Evolutionary conservation across 2,797 vertebrate genomes (phyloP), one percentile per base, ranked within the genome.

Genomic region (Dromococcyx pavoninus): DNA sequence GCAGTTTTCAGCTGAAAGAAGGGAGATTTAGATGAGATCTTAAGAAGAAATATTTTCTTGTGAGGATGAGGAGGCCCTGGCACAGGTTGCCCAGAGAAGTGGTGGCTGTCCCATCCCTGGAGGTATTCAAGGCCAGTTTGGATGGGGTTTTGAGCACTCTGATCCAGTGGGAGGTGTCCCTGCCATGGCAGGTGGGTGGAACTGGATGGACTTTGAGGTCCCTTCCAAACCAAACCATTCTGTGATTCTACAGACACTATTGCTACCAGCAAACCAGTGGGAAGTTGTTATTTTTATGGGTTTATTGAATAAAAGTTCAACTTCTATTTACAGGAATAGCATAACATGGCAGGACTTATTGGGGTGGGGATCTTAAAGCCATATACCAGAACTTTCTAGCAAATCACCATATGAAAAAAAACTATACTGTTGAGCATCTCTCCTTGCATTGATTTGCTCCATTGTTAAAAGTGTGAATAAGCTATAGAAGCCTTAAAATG

Each of bases 401-500:
- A 89, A 89, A 76, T 76, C 19, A 23, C 9, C 22, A 37, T 35
- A 22, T 24, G n/a, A 48, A 71, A 58, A 56, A 64, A 53, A 7
- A 53, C 10, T 51, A 33, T 33, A 65, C 16, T 37, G 24, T 58
- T 86, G 46, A 93, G 51, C 19, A 71, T 75, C 83, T 84, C 67
- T 88, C 76, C 43, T 74, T 56, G 28, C 43, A 56, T 30, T 70
- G 72, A 72, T 93, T 78, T 89, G 18, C 33, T 79, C 69, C 69
- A 10, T 72, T 83, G 28, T 70, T 93, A 83, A 62, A 33, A 78
- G 53, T 65, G 91, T 33, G 35, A 71, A 84, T 82, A 76, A 51
- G 17, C n/a, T 86, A 56, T n/a, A 80, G 53, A 89, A 90, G 43
- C 37, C 72, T 53, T 91, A 91, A 93, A 96, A 93, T 48, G 23